Percentiles rank a stretch among this genome's conserved stretches.
Conservation (phyloP, 2,888 invertebrate genomes). For the Dione juno region DNA sequence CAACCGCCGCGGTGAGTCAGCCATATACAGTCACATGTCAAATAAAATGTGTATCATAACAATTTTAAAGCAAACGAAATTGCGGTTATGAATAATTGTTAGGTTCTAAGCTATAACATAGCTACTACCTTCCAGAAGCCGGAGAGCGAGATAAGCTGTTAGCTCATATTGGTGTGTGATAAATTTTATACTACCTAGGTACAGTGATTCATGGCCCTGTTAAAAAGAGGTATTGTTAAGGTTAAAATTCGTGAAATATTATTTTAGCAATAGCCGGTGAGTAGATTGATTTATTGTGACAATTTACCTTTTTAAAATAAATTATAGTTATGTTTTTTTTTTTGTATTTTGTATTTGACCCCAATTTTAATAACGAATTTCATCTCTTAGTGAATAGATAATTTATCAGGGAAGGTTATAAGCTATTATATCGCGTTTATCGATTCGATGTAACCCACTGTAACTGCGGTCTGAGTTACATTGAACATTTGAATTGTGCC, state of each 20-base stretch:
- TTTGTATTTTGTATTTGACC: not conserved
- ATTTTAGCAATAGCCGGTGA: not conserved
- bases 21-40: not conserved
- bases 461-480: too few relatives aligned
- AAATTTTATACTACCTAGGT: conserved; percentile 13
- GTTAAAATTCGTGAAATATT: conserved; percentile 1
- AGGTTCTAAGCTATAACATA: conserved; percentile 11
- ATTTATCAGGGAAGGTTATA: too few relatives aligned
- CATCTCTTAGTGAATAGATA: too few relatives aligned
- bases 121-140: conserved; percentile 29
- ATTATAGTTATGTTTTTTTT: not conserved
- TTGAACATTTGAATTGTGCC: too few relatives aligned
- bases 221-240: not conserved
- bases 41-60: conserved; percentile 2
- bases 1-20: too few relatives aligned
- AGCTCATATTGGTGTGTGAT: conserved; percentile 17
- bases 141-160: conserved; percentile 28
- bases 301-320: not conserved
- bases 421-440: too few relatives aligned
- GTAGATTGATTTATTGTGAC: not conserved
- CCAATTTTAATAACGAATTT: too few relatives aligned
- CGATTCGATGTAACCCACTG: too few relatives aligned
- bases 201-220: conserved; percentile 16
- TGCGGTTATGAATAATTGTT: conserved; percentile 18
- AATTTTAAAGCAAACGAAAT: not conserved